Base-by-base conservation (phyloP, 2,888 invertebrate genomes). In the Cerastoderma edule region DNA sequence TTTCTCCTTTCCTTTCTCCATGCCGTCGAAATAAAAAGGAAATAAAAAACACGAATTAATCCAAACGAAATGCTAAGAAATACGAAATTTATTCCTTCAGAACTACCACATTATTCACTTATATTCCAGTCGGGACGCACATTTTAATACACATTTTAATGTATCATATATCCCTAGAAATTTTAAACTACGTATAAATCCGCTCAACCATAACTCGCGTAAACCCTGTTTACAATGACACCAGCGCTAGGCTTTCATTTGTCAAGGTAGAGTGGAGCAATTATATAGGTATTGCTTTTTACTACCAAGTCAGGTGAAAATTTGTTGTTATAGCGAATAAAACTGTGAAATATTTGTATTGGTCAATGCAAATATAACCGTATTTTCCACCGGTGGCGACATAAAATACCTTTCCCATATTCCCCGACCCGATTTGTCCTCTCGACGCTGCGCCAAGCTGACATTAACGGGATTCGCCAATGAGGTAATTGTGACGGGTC, bases 81-180 rank as follows among this genome's bases (percentile, higher is more conserved):
- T 53, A 53, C 53, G 53, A 53, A 53, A 30, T 30, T 56, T 56
- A 60, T 60, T 60, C 39, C 60, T 60, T 60, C 39, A 60, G 13
- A 24, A 24, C 35, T 60, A 39, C 60, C 60, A 60, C 27, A 60
- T 39, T 33, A 60, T 60, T 35, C 60, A 60, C 33, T 60, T 35
- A 39, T 60, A 60, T 39, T 60, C 60, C 60, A 60, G 24, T 27
- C 35, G 24, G 39, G 39, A 60, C 35, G 39, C 60, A 60, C 60
- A 27, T 60, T n/a, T 60, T 60, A 60, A 60, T 60, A 60, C 60
- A 60, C 60, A 60, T 60, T 60, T 60, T 60, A 33, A 32, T 60
- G 60, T 39, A 60, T n/a, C n/a, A 60, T 60, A 60, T 60, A 60
- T 60, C 60, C 60, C 22, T 22, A 50, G 22, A 19, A 56, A 10